Base-by-base conservation (phyloP, 2,888 invertebrate species). In the Eurois occulta region DNA sequence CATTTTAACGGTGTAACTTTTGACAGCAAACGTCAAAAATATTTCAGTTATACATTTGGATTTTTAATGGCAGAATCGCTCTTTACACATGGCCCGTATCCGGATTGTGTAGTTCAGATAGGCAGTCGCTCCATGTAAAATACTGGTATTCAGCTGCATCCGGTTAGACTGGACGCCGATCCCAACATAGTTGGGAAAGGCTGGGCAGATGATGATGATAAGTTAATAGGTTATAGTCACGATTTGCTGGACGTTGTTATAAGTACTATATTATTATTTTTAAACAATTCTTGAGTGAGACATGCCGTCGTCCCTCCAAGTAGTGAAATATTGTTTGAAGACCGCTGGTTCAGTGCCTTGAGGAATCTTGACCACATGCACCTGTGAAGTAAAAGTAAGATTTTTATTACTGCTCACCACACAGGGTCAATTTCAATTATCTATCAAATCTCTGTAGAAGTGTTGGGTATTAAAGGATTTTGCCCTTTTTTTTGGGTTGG, bases 241-340 rank as follows among this genome's bases (percentile, higher is more conserved):
- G 21, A 38, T 64, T 38, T 64, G 13, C 64, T 38, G 41, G n/a
- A 41, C n/a, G 7, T 65, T 41, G 16, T n/a, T 65, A 24, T 64
- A 65, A 65, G 65, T 65, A 65, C 65, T 41, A n/a, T 41, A 38
- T 16, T n/a, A 38, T 38, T n/a, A 7, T 16, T 41, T 32, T 87
- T 86, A 92, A 24, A 97, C 95, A 46, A 98, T 93, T 67, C 98
- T 97, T 0, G 96, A 94, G 87, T 97, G 97, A 0, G 97, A 91
- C 96, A 98, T 98, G 86, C 97, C 97, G 16, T 91, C 91, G 86
- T 98, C 98, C 65, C 97, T 97, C 99, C 99, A 99, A 0, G 98
- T 97, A 5, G 97, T 94, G 95, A 99, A 99, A 96, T 98, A 99
- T 90, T 99, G 99, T 87, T 98, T 98, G 95, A 99, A 99, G 13